phyloP scores from a whole-genome alignment of 2,113 vertebrate genomes.

The Oryzias melastigma region DNA sequence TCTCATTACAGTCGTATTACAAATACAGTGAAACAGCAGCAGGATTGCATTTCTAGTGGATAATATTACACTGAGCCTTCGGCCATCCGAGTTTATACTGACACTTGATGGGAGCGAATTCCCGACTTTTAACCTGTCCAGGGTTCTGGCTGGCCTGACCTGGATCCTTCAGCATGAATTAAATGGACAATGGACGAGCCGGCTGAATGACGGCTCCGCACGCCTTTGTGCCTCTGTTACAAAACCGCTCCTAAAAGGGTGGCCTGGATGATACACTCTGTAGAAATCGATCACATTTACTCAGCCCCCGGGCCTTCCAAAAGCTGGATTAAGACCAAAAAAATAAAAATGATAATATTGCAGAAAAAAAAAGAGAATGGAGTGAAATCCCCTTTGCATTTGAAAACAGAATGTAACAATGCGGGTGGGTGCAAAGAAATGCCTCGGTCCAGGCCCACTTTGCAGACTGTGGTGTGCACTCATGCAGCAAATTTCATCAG shows the following conservation, averaged over 20 bases:
- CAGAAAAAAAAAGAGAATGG: conserved; percentile 55
- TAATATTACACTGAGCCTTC: conserved; percentile 45
- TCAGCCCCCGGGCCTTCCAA: conserved; percentile 64
- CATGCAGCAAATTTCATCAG: conserved; percentile 77
- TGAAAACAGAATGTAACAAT: conserved; percentile 63
- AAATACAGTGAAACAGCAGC: conserved; percentile 55
- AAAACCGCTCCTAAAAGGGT: conserved; percentile 73
- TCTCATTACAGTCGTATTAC: conserved; percentile 62
- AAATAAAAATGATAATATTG: conserved; percentile 28
- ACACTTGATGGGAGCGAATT: conserved; percentile 47
- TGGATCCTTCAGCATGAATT: conserved; percentile 79
- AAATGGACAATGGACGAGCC: conserved; percentile 70
- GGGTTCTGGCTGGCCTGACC: conserved; percentile 67
- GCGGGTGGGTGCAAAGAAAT: conserved; percentile 38
- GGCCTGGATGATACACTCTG: conserved; percentile 71
- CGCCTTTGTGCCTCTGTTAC: conserved; percentile 72
- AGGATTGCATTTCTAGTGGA: conserved; percentile 53
- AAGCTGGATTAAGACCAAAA: conserved; percentile 61
- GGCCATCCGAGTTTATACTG: conserved; percentile 31
- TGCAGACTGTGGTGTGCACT: conserved; percentile 51
- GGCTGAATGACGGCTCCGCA: conserved; percentile 73
- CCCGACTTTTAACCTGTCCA: conserved; percentile 70
- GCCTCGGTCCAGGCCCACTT: conserved; percentile 33
- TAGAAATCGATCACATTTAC: conserved; percentile 79
- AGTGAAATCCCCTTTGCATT: conserved; percentile 75